These are phyloP conservation scores for Hipparchia semele DNA, from an alignment of 2,888 invertebrate genomes.

Conservation along the genomic window DNA sequence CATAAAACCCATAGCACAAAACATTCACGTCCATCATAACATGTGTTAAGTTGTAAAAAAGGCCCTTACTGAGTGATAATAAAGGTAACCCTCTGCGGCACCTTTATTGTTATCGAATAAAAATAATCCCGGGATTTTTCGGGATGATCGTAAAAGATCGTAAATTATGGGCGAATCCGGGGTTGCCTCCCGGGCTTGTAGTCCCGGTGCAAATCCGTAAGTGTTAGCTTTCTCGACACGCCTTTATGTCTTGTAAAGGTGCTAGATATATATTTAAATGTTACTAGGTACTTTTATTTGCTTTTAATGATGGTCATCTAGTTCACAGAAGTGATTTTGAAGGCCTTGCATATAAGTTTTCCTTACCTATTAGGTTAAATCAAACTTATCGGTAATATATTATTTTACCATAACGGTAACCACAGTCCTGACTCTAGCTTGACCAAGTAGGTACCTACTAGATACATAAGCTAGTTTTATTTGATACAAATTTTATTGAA, in stretches of 20 bases:
- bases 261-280: conserved; percentile 19
- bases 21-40: conserved; percentile 53
- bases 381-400: too few species aligned
- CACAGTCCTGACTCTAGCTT: too few species aligned
- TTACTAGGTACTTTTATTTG: background rate
- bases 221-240: conserved; percentile 48
- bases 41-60: conserved; percentile 78
- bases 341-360: background rate
- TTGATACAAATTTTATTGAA: too few species aligned
- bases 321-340: background rate
- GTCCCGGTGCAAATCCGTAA: conserved; percentile 42
- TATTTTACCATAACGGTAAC: too few species aligned
- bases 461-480: too few species aligned
- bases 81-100: conserved; percentile 79
- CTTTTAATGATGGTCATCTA: conserved; percentile 2
- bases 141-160: conserved; percentile 82
- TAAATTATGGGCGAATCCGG: conserved; percentile 79
- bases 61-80: conserved; percentile 78
- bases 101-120: conserved; percentile 83
- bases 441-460: too few species aligned
- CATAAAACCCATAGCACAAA: conserved; percentile 28
- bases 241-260: conserved; percentile 32
- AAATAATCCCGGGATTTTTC: conserved; percentile 81
- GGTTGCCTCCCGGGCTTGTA: conserved; percentile 51
- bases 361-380: background rate